A percentile compares a stretch with the other conserved stretches of the same genome.
phyloP scores from a whole-genome alignment of 2,113 vertebrate species.

The Morone saxatilis region DNA sequence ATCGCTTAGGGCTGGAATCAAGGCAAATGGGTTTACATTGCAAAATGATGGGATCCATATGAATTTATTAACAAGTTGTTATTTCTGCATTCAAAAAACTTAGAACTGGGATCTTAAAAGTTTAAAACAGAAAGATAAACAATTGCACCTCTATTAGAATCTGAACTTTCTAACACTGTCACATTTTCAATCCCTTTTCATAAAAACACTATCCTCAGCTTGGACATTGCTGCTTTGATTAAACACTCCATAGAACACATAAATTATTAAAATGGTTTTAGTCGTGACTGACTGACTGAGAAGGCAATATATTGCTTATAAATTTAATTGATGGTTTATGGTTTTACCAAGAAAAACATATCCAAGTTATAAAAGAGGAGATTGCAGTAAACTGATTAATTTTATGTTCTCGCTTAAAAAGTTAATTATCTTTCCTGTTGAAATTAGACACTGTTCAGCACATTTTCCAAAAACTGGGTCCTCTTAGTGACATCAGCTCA shows the following conservation, averaged over 20 bases:
- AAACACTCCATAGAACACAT: neutral
- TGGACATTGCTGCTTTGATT: neutral
- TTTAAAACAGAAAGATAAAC: conserved; percentile 27
- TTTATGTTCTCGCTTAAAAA: neutral
- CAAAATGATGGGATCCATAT: conserved; percentile 64
- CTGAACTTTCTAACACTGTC: neutral
- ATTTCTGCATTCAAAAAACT: conserved; percentile 48
- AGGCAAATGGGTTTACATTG: conserved; percentile 81
- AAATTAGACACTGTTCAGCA: neutral
- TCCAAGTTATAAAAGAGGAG: neutral
- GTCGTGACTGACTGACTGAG: neutral
- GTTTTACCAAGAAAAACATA: neutral
- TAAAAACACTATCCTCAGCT: neutral
- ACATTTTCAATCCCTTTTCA: conserved; percentile 25
- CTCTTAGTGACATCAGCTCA: neutral
- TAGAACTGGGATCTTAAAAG: conserved; percentile 10
- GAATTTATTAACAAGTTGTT: conserved; percentile 56
- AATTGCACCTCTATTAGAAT: neutral
- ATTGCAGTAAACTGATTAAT: neutral
- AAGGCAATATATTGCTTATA: neutral
- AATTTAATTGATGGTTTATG: neutral
- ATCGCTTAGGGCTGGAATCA: conserved; percentile 86
- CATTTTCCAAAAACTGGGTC: neutral
- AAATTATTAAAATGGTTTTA: neutral
- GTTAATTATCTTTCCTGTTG: neutral